Percentiles rank a stretch among this genome's conserved stretches.
Conservation (phyloP, 2,888 invertebrate species). For the Troides aeacus region DNA sequence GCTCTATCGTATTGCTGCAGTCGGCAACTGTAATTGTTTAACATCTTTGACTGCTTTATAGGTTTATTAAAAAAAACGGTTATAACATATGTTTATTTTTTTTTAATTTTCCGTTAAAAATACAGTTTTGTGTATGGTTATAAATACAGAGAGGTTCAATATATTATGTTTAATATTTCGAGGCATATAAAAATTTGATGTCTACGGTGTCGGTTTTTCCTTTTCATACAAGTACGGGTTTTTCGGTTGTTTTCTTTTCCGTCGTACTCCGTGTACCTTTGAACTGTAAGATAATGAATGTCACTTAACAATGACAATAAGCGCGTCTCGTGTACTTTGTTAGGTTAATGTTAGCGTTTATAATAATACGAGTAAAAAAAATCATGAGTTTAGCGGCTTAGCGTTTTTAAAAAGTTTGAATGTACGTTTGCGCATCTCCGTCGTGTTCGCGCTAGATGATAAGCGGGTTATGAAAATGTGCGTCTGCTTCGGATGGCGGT, state of each 20-base stretch:
- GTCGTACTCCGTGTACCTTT: conserved; percentile 18
- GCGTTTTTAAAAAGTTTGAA: conserved; percentile 11
- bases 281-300: conserved; percentile 28
- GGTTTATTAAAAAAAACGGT: no score
- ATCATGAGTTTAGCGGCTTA: conserved; percentile 15
- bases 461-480: neutral
- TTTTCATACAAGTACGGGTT: conserved; percentile 24
- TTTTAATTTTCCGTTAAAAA: no score
- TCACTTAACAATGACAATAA: conserved; percentile 53
- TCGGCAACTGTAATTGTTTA: no score
- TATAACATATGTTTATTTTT: no score
- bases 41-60: no score
- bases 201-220: neutral
- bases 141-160: no score
- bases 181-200: conserved; percentile 10
- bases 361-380: conserved; percentile 34
- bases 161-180: no score
- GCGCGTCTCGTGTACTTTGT: conserved; percentile 36
- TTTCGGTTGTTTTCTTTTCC: conserved; percentile 24
- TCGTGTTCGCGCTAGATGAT: conserved; percentile 10
- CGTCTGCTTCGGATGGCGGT: neutral
- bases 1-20: no score
- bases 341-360: conserved; percentile 35
- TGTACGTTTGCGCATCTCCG: conserved; percentile 1
- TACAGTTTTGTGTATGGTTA: no score